Evolutionary conservation across 2,888 invertebrate species (phyloP).

Genomic region (Acholoe squamosa): DNA sequence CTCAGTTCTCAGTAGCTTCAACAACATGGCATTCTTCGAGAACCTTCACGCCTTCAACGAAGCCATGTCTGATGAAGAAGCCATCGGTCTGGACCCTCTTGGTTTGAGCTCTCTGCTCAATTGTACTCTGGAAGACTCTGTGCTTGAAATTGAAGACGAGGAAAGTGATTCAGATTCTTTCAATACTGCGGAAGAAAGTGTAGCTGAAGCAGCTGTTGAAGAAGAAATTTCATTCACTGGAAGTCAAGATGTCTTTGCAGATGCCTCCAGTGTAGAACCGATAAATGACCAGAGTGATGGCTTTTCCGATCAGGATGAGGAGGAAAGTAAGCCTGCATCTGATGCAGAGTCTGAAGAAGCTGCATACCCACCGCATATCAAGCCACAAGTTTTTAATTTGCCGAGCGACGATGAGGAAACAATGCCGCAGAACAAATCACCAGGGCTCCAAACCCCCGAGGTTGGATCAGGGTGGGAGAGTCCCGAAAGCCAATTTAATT

Average conservation of each 20-base stretch:
- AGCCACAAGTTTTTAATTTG: neutral
- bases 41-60: constrained; percentile 32
- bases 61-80: neutral
- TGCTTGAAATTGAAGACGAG: neutral
- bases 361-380: constrained; percentile 40
- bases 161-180: constrained; percentile 3
- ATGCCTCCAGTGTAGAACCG: neutral
- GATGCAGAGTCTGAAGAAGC: neutral
- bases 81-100: neutral
- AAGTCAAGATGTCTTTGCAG: constrained; percentile 5
- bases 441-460: constrained; percentile 8
- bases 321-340: neutral
- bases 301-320: neutral
- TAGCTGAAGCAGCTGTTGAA: constrained; percentile 17
- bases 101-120: constrained; percentile 17
- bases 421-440: neutral
- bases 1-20: neutral
- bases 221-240: constrained; percentile 17
- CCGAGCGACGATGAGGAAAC: neutral
- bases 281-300: neutral
- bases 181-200: constrained; percentile 35
- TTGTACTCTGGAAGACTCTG: neutral
- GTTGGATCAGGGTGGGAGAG: constrained; percentile 13
- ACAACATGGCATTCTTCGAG: constrained; percentile 19
- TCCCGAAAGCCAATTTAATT: neutral